Conservation (phyloP, 2,797 vertebrate genomes). For the Loriculus beryllinus region DNA sequence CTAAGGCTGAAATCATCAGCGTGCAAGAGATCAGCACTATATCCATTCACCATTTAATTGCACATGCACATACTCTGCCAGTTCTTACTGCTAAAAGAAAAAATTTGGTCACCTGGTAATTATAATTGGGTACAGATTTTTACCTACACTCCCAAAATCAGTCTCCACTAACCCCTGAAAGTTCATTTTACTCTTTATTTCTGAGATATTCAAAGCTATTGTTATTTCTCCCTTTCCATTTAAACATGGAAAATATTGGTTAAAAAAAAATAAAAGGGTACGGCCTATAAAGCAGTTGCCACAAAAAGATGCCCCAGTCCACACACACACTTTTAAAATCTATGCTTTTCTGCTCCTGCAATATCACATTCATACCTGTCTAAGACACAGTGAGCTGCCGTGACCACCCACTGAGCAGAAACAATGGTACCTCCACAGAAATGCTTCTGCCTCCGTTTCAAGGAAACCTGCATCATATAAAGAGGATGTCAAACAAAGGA, state of each 20-base stretch:
- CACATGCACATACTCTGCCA: background rate
- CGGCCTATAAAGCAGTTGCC: background rate
- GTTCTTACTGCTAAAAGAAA: background rate
- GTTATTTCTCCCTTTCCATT: background rate
- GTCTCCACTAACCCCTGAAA: background rate
- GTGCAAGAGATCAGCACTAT: background rate
- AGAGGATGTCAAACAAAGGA: background rate
- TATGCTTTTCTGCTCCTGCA: background rate
- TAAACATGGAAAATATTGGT: background rate
- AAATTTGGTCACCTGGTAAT: background rate
- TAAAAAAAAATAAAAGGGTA: background rate
- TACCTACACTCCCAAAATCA: background rate
- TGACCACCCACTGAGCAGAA: conserved; percentile 83
- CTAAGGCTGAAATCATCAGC: background rate
- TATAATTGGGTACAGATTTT: background rate
- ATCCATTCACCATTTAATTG: background rate
- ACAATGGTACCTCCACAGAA: conserved; percentile 87
- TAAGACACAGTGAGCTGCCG: conserved; percentile 85
- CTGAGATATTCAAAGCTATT: background rate
- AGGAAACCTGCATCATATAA: conserved; percentile 78
- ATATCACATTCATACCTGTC: conserved; percentile 62
- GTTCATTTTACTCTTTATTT: background rate
- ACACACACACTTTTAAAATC: background rate
- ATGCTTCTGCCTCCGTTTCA: conserved; percentile 80
- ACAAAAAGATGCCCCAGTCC: background rate